Percentiles rank a stretch among this genome's conserved stretches.
phyloP scores from a whole-genome alignment of 2,797 vertebrate species.

The Xerus rutilus region DNA sequence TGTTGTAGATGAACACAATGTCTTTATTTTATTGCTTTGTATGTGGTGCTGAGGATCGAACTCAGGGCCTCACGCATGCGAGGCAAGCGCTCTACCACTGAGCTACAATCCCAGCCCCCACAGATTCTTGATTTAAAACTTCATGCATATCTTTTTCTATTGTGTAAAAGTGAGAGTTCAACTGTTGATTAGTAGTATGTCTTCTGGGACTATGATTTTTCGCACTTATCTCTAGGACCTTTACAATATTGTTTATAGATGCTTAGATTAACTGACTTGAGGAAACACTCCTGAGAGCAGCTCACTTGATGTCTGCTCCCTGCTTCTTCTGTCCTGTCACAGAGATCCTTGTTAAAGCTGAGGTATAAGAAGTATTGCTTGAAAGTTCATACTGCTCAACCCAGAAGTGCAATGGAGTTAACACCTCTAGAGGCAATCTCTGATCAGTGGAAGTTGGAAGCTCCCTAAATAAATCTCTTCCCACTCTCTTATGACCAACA shows the following conservation, averaged over 20 bases:
- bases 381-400: neutral
- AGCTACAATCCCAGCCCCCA: no score
- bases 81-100: no score
- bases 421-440: no score
- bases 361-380: neutral
- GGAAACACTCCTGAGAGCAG: neutral
- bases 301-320: neutral
- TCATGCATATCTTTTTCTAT: neutral
- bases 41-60: no score
- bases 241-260: neutral
- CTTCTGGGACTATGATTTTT: neutral
- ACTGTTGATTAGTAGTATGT: no score
- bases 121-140: neutral
- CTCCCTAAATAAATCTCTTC: neutral
- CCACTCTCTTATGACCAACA: neutral
- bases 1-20: no score
- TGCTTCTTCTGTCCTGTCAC: no score
- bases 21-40: no score
- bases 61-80: no score
- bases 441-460: neutral
- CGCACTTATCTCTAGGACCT: neutral
- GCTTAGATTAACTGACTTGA: neutral
- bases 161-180: neutral
- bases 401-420: neutral
- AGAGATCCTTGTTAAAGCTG: neutral